Conservation (phyloP, 1,140 invertebrate species). For the Gyrodactylus bullatarudis region DNA sequence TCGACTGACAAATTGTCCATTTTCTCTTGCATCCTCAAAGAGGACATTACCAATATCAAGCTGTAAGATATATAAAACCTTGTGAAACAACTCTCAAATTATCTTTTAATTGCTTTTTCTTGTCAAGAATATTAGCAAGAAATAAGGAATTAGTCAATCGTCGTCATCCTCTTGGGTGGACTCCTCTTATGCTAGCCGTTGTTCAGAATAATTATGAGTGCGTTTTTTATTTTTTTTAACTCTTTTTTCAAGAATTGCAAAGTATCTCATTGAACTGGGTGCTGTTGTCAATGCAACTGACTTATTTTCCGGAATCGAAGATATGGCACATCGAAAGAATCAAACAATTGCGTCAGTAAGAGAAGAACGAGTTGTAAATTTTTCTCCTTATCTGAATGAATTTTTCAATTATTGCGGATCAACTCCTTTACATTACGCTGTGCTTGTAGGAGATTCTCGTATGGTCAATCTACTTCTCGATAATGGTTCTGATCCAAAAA, state of each 20-base stretch:
- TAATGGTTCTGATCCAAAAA: conserved; percentile 22
- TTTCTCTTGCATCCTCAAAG: too few species aligned
- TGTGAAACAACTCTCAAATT: too few species aligned
- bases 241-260: not conserved
- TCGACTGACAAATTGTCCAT: too few species aligned
- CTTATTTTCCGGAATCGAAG: not conserved
- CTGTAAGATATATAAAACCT: too few species aligned
- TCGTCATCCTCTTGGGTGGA: not conserved
- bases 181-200: not conserved
- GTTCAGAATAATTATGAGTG: not conserved
- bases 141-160: too few species aligned
- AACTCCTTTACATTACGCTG: conserved; percentile 58
- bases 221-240: not conserved
- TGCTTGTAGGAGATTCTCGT: conserved; percentile 32
- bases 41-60: too few species aligned
- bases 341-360: not conserved
- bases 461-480: conserved; percentile 22
- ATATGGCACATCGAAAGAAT: not conserved
- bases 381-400: not conserved
- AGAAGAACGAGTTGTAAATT: not conserved
- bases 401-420: conserved; percentile 37
- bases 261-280: not conserved
- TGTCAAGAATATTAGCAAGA: too few species aligned
- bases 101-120: too few species aligned
- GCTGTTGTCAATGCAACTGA: not conserved